Evolutionary conservation across 1,140 invertebrate species (phyloP).

Genomic region (Acromyrmex charruanus): DNA sequence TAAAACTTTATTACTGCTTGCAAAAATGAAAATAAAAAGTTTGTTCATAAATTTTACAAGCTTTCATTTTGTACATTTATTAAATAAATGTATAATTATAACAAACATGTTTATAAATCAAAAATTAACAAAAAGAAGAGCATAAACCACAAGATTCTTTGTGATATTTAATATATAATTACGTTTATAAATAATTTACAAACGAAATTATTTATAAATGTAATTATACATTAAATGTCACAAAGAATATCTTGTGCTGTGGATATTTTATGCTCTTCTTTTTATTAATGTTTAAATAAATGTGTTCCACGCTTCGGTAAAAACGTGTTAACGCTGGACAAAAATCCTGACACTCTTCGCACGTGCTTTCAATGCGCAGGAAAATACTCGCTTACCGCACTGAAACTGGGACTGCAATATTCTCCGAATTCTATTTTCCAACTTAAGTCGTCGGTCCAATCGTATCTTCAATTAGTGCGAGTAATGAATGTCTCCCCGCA

Average conservation of each 20-base stretch:
- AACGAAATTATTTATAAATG: too few relatives aligned
- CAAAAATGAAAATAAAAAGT: background rate
- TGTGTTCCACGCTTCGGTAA: background rate
- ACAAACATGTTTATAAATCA: too few relatives aligned
- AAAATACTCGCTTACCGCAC: background rate
- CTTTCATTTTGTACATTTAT: background rate
- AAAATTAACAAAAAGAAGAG: too few relatives aligned
- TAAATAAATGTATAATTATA: conserved; percentile 1
- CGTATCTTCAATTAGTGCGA: conserved; percentile 31
- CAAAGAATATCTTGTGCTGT: too few relatives aligned
- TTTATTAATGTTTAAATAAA: background rate
- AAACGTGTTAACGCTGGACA: background rate
- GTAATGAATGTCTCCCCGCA: background rate
- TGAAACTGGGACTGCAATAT: background rate
- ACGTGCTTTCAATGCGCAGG: background rate
- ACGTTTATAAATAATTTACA: too few relatives aligned
- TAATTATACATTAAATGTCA: too few relatives aligned
- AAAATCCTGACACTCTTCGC: background rate
- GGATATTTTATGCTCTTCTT: too few relatives aligned
- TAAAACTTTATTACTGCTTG: background rate
- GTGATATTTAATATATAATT: too few relatives aligned
- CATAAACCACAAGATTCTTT: too few relatives aligned
- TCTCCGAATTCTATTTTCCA: background rate
- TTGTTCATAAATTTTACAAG: background rate
- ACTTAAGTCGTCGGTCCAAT: background rate